These are phyloP conservation scores for Ptychadena robeensis DNA, from an alignment of 2,797 vertebrate genomes.

Conservation along the genomic window DNA sequence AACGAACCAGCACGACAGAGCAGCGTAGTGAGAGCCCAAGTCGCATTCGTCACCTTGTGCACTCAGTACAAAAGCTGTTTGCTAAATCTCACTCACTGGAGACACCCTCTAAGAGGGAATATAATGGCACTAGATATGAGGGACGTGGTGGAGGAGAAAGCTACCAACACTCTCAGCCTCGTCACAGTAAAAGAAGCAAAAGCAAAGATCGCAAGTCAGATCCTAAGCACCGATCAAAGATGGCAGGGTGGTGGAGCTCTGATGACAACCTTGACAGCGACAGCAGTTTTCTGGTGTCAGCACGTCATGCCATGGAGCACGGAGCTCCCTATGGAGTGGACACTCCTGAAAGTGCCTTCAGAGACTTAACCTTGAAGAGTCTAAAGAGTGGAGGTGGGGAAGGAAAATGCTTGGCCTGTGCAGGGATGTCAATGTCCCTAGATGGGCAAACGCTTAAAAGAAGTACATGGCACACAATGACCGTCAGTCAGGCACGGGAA, in stretches of 20 bases:
- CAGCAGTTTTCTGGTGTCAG: slow-evolving; percentile 89
- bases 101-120: slow-evolving; percentile 92
- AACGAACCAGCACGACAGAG: slow-evolving; percentile 83
- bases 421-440: slow-evolving; percentile 89
- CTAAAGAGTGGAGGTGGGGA: slow-evolving; percentile 83
- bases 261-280: slow-evolving; percentile 98
- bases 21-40: slow-evolving; percentile 96
- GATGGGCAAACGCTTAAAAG: slow-evolving; percentile 94
- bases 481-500: slow-evolving; percentile 95
- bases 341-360: slow-evolving; percentile 92
- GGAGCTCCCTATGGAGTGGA: slow-evolving; percentile 83
- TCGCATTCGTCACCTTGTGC: slow-evolving; percentile 96
- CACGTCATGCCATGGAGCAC: slow-evolving; percentile 75
- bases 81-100: slow-evolving; percentile 98
- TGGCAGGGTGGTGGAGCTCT: slow-evolving; percentile 98
- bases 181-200: slow-evolving; percentile 82
- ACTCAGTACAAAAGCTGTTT: slow-evolving; percentile 97
- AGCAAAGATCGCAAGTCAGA: slow-evolving; percentile 81
- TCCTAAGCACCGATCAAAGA: slow-evolving; percentile 80
- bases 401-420: slow-evolving; percentile 93
- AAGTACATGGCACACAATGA: slow-evolving; percentile 98
- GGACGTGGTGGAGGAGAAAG: slow-evolving; percentile 76
- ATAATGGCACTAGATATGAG: slow-evolving; percentile 88
- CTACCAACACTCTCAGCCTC: slow-evolving; percentile 82
- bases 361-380: slow-evolving; percentile 94